These are phyloP conservation scores for Lamproptera curius DNA, from an alignment of 2,888 invertebrate species.

Conservation along the genomic window DNA sequence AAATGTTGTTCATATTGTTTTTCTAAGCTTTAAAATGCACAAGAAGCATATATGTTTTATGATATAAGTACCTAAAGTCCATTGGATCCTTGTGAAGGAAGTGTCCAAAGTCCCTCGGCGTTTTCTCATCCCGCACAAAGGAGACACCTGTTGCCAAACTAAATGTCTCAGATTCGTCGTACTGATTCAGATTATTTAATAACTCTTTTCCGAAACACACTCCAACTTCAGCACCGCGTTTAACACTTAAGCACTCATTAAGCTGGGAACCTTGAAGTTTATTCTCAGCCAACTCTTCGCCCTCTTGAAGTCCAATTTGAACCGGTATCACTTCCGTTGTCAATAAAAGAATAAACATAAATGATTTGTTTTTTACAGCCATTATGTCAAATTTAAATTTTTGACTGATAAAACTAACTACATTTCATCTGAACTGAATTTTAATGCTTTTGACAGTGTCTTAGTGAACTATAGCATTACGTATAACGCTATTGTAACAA, in stretches of 20 bases:
- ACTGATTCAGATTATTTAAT: conserved; percentile 80
- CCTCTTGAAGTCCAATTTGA: conserved; percentile 55
- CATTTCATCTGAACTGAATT: conserved; percentile 15
- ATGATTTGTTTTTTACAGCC: conserved; percentile 4
- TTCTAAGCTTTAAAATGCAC: too few relatives aligned
- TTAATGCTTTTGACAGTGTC: conserved; percentile 6
- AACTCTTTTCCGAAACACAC: conserved; percentile 86
- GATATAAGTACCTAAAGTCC: conserved; percentile 78
- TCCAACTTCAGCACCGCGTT: conserved; percentile 65
- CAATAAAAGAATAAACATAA: conserved; percentile 29
- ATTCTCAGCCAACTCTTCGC: conserved; percentile 57
- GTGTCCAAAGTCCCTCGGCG: conserved; percentile 81
- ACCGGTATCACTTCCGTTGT: conserved; percentile 54
- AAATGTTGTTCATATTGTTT: too few relatives aligned
- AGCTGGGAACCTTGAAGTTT: conserved; percentile 48
- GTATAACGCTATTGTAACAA: conserved; percentile 16
- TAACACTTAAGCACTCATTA: conserved; percentile 60
- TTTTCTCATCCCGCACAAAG: conserved; percentile 81
- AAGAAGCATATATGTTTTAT: too few relatives aligned
- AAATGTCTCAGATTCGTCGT: conserved; percentile 82
- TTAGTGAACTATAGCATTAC: conserved; percentile 19
- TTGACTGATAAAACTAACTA: conserved; percentile 7
- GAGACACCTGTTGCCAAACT: conserved; percentile 81
- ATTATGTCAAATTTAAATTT: conserved; percentile 1
- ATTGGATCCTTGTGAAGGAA: conserved; percentile 85